Evolutionary conservation across 2,888 invertebrate genomes (phyloP).

Genomic region (Ceraclea dissimilis): DNA sequence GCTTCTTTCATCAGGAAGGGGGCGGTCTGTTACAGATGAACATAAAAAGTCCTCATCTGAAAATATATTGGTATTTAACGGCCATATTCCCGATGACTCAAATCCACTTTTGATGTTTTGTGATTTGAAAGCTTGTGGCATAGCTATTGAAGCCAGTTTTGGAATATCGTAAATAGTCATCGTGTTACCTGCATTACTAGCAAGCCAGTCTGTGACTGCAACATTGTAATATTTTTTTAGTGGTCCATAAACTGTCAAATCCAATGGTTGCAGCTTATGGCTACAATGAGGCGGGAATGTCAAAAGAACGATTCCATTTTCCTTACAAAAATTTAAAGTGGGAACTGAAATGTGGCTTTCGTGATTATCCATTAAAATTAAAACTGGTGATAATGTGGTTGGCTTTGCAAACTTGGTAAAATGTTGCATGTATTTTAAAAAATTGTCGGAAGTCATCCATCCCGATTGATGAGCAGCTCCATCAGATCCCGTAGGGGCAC

Average conservation of each 20-base stretch:
- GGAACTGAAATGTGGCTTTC: neutral
- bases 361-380: conserved; percentile 1
- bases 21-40: neutral
- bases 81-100: neutral
- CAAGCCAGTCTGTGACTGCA: neutral
- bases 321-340: neutral
- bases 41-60: neutral
- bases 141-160: neutral
- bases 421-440: neutral
- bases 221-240: neutral
- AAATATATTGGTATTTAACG: conserved; percentile 3
- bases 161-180: conserved; percentile 1
- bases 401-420: neutral
- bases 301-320: neutral
- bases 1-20: too few species aligned
- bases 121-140: neutral
- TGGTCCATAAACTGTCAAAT: neutral
- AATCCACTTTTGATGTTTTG: conserved; percentile 1
- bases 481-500: neutral
- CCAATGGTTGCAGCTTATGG: conserved; percentile 2
- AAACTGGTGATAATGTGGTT: neutral
- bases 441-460: neutral
- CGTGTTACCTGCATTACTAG: neutral
- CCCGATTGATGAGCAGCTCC: neutral
- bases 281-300: conserved; percentile 6